Base-by-base conservation (phyloP, 2,888 invertebrate species). In the Calameuta filiformis region DNA sequence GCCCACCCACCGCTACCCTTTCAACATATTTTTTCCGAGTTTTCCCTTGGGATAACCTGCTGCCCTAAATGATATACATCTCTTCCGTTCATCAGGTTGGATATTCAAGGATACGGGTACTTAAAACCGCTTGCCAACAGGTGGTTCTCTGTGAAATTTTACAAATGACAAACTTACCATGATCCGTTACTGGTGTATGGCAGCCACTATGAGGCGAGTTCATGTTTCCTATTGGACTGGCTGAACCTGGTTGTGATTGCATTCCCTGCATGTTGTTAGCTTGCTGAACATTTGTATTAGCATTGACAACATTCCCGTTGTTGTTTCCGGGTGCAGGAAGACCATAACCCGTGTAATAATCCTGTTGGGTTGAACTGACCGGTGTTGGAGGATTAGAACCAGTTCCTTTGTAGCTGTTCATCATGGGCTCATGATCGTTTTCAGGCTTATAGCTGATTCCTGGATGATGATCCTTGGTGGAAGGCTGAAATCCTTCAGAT, bases 321-420 rank as follows among this genome's bases (percentile, higher is more conserved):
- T 83, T 84, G 31, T 84, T 85, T 35, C 82, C 79, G 6, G 85
- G 76, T 0, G 79, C 80, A 2, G 85, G 69, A 0, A 88, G 77
- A 0, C 88, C 90, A 40, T 90, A 90, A n/a, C 88, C 87, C 31
- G 86, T 83, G 78, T 90, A 90, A 84, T 90, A 91, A 80, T 91
- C 91, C 79, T 86, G 85, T 11, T 71, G 71, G 15, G 74, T 30
- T 30, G 81, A 78, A 73, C 33, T 77, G 34, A 23, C 74, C 23
- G 74, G 37, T 30, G 74, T 34, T 73, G 73, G 11, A 15, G 76
- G 68, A 76, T 69, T 69, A 11, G 76, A 75, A 69, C 68, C 73
- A 11, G 76, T 69, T 1, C 73, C 73, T 76, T 87, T 87, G 56
- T 85, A 87, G 73, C 83, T 83, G n/a, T 79, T 79, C 79, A 87